Evolutionary conservation across 2,888 invertebrate genomes (phyloP).

Genomic region (Agrochola lychnidis): DNA sequence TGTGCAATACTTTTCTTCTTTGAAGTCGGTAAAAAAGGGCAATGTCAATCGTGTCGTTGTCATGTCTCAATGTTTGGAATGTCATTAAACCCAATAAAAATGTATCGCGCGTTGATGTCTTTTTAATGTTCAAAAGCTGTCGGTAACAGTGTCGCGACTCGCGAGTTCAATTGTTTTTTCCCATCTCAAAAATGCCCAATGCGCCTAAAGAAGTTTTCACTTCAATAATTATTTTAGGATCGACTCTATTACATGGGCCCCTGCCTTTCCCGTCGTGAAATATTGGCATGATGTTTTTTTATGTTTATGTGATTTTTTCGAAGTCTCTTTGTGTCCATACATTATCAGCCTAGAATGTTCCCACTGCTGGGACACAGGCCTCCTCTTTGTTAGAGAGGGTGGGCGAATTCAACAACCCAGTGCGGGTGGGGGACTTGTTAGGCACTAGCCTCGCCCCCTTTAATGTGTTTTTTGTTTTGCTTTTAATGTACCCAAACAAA

Average conservation of each 20-base stretch:
- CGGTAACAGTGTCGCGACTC: no score
- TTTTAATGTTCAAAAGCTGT: no score
- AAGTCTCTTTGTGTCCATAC: background rate
- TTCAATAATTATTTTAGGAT: background rate
- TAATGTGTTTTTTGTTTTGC: conserved; percentile 13
- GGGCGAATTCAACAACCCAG: background rate
- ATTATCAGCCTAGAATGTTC: background rate
- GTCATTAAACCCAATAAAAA: no score
- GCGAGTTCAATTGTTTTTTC: no score
- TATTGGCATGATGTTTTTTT: background rate
- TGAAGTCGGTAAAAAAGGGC: no score
- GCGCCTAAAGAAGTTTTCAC: no score
- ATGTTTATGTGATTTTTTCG: background rate
- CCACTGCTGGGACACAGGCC: background rate
- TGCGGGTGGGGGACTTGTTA: background rate
- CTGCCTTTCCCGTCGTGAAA: background rate
- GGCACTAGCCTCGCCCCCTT: background rate
- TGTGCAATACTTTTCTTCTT: no score
- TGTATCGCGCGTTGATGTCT: no score
- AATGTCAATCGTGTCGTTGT: no score
- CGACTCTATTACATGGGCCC: background rate
- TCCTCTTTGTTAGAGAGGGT: background rate
- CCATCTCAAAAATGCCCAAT: no score
- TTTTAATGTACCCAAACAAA: background rate
- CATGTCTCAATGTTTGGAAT: no score